Evolutionary conservation across 2,888 invertebrate genomes (phyloP).

Genomic region (Chorisops tibialis): DNA sequence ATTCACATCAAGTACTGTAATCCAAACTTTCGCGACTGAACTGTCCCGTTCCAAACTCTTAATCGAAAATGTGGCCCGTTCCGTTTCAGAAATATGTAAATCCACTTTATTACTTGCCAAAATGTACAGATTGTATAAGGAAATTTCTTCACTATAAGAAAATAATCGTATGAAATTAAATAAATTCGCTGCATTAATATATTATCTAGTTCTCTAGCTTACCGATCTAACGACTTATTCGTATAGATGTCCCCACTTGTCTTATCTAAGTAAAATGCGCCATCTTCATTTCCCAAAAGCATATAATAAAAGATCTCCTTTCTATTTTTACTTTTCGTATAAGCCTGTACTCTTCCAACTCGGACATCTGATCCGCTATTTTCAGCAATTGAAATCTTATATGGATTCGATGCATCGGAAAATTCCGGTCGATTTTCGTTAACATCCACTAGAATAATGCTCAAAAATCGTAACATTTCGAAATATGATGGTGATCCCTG

Average conservation of each 20-base stretch:
- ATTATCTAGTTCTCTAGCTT: constrained; percentile 22
- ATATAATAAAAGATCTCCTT: constrained; percentile 83
- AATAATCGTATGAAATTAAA: background rate
- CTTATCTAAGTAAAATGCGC: constrained; percentile 74
- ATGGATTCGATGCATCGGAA: constrained; percentile 59
- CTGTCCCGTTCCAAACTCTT: constrained; percentile 58
- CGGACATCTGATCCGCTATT: constrained; percentile 63
- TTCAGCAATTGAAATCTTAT: constrained; percentile 69
- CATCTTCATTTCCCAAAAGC: constrained; percentile 71
- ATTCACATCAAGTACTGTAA: constrained; percentile 76
- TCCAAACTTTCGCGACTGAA: constrained; percentile 67
- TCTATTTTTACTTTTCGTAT: constrained; percentile 70
- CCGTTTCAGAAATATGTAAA: constrained; percentile 59
- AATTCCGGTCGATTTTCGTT: constrained; percentile 81
- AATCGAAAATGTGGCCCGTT: constrained; percentile 53
- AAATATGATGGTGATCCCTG: constrained; percentile 78
- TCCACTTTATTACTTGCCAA: constrained; percentile 82
- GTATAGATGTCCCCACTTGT: constrained; percentile 76
- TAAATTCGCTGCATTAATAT: background rate
- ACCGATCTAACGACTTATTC: constrained; percentile 75
- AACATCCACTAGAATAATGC: constrained; percentile 72
- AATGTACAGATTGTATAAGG: constrained; percentile 71
- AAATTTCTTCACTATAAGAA: constrained; percentile 63
- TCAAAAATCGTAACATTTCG: constrained; percentile 72
- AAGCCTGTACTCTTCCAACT: constrained; percentile 57